Evolutionary conservation across 2,797 vertebrate genomes (phyloP).

Genomic region (Catostomus latipinnis): DNA sequence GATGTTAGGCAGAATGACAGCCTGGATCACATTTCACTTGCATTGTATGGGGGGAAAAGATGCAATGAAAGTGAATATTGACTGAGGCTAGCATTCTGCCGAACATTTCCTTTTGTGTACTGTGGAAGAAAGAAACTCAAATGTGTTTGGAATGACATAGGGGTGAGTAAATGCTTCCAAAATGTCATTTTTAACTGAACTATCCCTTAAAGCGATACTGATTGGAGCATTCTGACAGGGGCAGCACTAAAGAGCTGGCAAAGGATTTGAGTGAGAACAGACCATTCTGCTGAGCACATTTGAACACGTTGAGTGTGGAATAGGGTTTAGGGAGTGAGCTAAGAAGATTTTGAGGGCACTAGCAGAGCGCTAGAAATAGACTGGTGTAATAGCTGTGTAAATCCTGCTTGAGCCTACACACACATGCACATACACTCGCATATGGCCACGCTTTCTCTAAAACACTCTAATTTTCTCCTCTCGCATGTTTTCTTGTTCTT

Average conservation of each 20-base stretch:
- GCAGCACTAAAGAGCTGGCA: slow-evolving; percentile 9
- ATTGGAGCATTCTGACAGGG: neutral
- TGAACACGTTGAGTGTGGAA: slow-evolving; percentile 25
- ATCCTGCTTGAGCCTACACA: slow-evolving; percentile 53
- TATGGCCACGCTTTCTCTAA: slow-evolving; percentile 29
- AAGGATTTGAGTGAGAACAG: slow-evolving; percentile 16
- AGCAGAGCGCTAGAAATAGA: slow-evolving; percentile 51
- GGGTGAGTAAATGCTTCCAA: too few relatives aligned
- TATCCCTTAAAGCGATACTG: neutral
- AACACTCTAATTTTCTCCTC: slow-evolving; percentile 45
- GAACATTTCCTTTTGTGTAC: too few relatives aligned
- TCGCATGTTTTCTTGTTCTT: slow-evolving; percentile 50
- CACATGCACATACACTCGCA: slow-evolving; percentile 32
- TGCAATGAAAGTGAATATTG: too few relatives aligned
- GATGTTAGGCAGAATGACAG: too few relatives aligned
- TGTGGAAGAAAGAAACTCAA: too few relatives aligned
- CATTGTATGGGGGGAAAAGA: too few relatives aligned
- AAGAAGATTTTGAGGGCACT: slow-evolving; percentile 57
- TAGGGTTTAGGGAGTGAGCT: slow-evolving; percentile 51
- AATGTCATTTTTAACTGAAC: too few relatives aligned
- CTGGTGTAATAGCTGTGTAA: slow-evolving; percentile 59
- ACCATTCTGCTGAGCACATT: slow-evolving; percentile 35
- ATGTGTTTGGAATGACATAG: too few relatives aligned
- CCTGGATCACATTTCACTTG: too few relatives aligned
- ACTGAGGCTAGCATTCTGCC: too few relatives aligned